Percentiles rank a stretch among this genome's conserved stretches.
Evolutionary conservation across 2,888 invertebrate species (phyloP).

Genomic region (Limnephilus marmoratus): DNA sequence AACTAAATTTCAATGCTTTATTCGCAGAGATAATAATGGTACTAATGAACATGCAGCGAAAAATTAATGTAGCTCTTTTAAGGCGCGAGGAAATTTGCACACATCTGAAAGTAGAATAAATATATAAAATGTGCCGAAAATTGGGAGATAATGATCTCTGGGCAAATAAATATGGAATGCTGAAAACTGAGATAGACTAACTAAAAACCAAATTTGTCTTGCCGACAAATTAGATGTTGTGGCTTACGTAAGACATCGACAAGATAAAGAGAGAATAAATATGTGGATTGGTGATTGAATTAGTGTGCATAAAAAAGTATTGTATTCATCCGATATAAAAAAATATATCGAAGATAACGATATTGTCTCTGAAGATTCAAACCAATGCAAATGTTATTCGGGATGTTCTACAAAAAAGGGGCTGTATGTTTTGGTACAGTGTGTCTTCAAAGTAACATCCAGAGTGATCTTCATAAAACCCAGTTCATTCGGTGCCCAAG

Average conservation of each 20-base stretch:
- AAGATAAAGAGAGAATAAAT: too few species aligned
- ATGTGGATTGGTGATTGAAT: too few species aligned
- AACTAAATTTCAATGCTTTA: background rate
- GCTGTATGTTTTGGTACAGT: background rate
- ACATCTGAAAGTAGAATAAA: too few species aligned
- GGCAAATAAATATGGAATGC: too few species aligned
- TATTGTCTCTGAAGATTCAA: slow-evolving; percentile 19
- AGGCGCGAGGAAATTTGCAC: background rate
- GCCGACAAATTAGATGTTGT: too few species aligned
- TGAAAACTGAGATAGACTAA: too few species aligned
- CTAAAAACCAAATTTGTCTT: too few species aligned
- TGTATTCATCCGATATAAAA: background rate
- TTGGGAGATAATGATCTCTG: too few species aligned
- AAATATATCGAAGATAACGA: background rate
- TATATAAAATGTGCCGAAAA: too few species aligned
- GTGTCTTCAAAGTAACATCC: slow-evolving; percentile 17
- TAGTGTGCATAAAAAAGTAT: background rate
- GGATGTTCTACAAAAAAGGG: background rate
- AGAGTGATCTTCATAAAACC: slow-evolving; percentile 27
- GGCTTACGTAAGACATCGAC: too few species aligned
- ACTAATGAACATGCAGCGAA: background rate
- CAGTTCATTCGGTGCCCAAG: slow-evolving; percentile 40
- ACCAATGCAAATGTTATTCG: background rate
- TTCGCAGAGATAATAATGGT: background rate
- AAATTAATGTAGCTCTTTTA: background rate